A percentile compares a stretch with the other conserved stretches of the same genome.
These are phyloP conservation scores for Eubasilissa regina DNA, from an alignment of 1,140 invertebrate species.

Conservation along the genomic window DNA sequence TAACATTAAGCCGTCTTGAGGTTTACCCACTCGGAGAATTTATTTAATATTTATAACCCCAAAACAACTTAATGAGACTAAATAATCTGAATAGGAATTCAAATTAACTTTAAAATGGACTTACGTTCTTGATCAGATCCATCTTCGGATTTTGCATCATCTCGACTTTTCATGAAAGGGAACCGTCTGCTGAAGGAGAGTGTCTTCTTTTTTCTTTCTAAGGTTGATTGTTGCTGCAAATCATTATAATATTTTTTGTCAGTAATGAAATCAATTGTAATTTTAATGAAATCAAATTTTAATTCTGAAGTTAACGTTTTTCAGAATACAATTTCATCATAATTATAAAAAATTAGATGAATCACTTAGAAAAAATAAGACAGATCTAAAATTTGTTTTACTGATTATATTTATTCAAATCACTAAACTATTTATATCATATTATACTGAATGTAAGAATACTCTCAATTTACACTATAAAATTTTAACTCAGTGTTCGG, in stretches of 20 bases:
- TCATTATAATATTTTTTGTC: constrained; percentile 12
- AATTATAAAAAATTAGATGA: too few relatives aligned
- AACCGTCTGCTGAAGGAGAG: constrained; percentile 98
- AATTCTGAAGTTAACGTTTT: too few relatives aligned
- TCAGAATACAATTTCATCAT: too few relatives aligned
- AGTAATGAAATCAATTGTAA: neutral
- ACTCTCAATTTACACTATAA: too few relatives aligned
- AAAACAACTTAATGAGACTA: constrained; percentile 1
- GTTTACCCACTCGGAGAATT: neutral
- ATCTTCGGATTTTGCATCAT: constrained; percentile 95
- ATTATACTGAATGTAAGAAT: too few relatives aligned
- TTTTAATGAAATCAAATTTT: neutral
- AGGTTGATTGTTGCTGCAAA: constrained; percentile 86
- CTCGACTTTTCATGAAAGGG: constrained; percentile 99
- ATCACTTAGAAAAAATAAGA: too few relatives aligned
- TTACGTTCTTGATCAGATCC: constrained; percentile 98
- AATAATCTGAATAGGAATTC: too few relatives aligned
- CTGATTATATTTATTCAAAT: too few relatives aligned
- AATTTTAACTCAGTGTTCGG: too few relatives aligned
- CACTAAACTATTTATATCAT: too few relatives aligned
- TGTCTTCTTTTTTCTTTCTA: constrained; percentile 98
- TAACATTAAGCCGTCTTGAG: neutral
- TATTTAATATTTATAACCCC: neutral
- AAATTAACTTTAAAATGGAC: constrained; percentile 62
- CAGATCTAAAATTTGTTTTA: too few relatives aligned